Conservation (phyloP, 2,113 vertebrate species). For the Fulica atra region DNA sequence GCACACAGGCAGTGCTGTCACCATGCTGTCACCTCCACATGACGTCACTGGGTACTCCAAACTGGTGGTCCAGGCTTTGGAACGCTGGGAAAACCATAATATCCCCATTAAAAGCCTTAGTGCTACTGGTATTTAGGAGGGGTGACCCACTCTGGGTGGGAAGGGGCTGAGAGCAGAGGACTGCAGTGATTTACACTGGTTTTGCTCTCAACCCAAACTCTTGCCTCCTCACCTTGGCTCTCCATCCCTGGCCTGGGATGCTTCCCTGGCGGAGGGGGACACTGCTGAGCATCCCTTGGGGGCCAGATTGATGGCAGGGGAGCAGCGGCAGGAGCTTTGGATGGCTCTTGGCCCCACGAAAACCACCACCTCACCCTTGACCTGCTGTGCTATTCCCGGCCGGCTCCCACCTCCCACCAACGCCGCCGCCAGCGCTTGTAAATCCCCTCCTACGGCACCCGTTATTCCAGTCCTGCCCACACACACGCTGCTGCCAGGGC, state of each 20-base stretch:
- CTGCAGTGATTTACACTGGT: accelerated
- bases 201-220: neutral
- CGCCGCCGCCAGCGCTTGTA: neutral
- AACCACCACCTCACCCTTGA: constrained; percentile 12
- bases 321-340: accelerated
- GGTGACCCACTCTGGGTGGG: neutral
- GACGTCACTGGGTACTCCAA: neutral
- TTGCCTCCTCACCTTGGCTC: neutral
- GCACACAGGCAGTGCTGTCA: neutral
- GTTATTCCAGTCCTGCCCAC: constrained; percentile 67
- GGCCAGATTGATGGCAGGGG: neutral
- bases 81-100: neutral
- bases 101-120: neutral
- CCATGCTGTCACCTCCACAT: neutral
- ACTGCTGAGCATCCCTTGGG: neutral
- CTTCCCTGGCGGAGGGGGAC: neutral
- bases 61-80: neutral
- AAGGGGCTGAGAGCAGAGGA: neutral
- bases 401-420: neutral
- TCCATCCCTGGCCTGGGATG: neutral
- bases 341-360: accelerated
- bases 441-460: constrained; percentile 48
- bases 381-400: neutral
- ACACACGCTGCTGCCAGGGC: neutral
- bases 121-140: neutral